phyloP scores from a whole-genome alignment of 2,797 vertebrate genomes.

The Hemibagrus guttatus region DNA sequence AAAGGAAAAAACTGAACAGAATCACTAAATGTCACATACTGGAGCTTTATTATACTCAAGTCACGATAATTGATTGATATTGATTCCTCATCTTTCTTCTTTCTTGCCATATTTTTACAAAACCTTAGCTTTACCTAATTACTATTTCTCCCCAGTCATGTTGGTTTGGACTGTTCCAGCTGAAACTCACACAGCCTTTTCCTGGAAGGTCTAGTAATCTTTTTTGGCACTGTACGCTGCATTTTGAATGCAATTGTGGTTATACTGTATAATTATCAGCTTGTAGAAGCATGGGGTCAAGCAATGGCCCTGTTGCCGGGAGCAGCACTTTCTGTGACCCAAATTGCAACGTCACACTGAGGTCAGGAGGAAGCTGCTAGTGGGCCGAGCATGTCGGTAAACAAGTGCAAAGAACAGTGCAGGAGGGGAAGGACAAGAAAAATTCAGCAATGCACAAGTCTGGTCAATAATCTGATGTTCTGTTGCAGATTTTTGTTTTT shows the following conservation, averaged over 20 bases:
- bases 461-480: neutral
- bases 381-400: conserved; percentile 49
- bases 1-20: neutral
- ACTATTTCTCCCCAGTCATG: neutral
- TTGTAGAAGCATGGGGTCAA: conserved; percentile 9
- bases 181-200: conserved; percentile 17
- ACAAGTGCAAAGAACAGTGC: conserved; percentile 30
- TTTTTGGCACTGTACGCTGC: conserved; percentile 18
- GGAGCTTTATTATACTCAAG: neutral
- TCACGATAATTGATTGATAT: neutral
- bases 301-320: conserved; percentile 5
- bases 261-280: conserved; percentile 31
- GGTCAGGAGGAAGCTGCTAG: conserved; percentile 54
- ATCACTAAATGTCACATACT: neutral
- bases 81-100: neutral
- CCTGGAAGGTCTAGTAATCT: conserved; percentile 37
- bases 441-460: neutral
- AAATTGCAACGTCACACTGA: conserved; percentile 49
- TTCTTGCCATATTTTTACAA: neutral
- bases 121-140: neutral
- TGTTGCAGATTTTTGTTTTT: neutral
- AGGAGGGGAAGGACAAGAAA: conserved; percentile 18
- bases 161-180: conserved; percentile 20
- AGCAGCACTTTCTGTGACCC: conserved; percentile 41
- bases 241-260: conserved; percentile 16